These are phyloP conservation scores for Parnassius mnemosyne DNA, from an alignment of 2,888 invertebrate species.

Conservation along the genomic window DNA sequence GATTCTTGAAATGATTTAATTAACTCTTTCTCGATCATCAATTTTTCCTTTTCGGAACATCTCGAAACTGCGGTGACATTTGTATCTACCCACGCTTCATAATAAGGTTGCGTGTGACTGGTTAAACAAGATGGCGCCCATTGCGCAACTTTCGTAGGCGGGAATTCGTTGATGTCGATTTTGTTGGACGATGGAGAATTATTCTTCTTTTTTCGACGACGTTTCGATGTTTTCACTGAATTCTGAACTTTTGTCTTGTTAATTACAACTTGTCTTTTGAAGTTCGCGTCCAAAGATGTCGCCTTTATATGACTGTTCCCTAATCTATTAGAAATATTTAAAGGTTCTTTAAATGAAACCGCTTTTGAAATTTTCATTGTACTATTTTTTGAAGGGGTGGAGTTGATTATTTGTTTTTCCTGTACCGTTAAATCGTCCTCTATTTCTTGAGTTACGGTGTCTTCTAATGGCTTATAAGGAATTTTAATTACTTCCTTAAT, in stretches of 20 bases:
- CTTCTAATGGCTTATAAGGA: conserved; percentile 13
- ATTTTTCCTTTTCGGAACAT: conserved; percentile 41
- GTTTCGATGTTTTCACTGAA: conserved; percentile 8
- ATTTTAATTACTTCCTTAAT: conserved; percentile 23
- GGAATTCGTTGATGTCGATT: conserved; percentile 32
- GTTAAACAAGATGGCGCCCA: conserved; percentile 54
- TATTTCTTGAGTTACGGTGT: conserved; percentile 1
- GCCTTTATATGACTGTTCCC: not conserved
- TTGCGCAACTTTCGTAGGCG: conserved; percentile 57
- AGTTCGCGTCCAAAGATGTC: not conserved
- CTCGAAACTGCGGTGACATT: conserved; percentile 52
- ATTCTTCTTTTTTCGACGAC: conserved; percentile 15
- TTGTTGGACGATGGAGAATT: conserved; percentile 26
- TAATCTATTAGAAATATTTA: not conserved
- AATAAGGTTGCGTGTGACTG: conserved; percentile 57
- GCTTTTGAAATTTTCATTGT: conserved; percentile 47
- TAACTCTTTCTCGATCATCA: conserved; percentile 36
- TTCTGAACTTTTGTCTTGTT: conserved; percentile 5
- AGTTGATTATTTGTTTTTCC: conserved; percentile 48
- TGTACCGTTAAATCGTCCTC: conserved; percentile 2
- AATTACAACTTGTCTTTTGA: conserved; percentile 26
- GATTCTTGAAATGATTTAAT: conserved; percentile 39
- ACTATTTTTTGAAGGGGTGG: conserved; percentile 42
- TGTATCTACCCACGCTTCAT: conserved; percentile 68
- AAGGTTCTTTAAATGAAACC: conserved; percentile 43